Base-by-base conservation (phyloP, 1,140 invertebrate species). In the Drosophila orena region DNA sequence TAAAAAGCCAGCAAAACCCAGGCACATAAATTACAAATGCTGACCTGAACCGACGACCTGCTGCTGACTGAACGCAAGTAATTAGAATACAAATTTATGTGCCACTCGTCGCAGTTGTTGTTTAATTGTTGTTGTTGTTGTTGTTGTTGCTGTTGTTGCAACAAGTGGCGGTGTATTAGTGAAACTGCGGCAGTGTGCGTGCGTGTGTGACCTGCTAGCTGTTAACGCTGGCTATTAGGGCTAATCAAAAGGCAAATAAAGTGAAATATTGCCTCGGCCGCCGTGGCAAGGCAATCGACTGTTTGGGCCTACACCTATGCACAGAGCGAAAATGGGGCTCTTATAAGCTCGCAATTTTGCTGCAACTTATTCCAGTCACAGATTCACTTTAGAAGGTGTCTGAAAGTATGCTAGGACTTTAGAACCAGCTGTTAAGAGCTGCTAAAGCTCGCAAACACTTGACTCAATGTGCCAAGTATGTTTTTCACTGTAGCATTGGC, bases 161-260 rank as follows among this genome's bases (percentile, higher is more conserved):
- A 88, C 83, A 88, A 88, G 83, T 88, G 78, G 68, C 61, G 35
- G 15, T 78, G 74, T 58, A 34, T 50, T 50, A 34, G 47, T 50
- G 27, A 4, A 34, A 34, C 8, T 15, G n/a, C n/a, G 69, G 34
- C 8, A 64, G 73, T 47, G 75, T 58, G 74, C 52, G 59, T 44
- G 43, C 43, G 46, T 56, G 37, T 30, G 40, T 53, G 64, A 68
- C 64, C 64, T 68, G 60, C 46, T 68, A 40, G 65, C 22, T 75
- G 65, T 72, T 77, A 66, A 57, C 66, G 47, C 69, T 54, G 66
- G 84, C 84, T 80, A 89, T 88, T 88, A 89, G 72, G 81, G 79
- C 84, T 84, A 89, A 88, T 88, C 84, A 88, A 88, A 88, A 80
- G 72, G 76, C 79, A 83, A 88, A 89, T 88, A 88, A 88, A 88